phyloP scores from a whole-genome alignment of 2,888 invertebrate species.

The Phortica okadai region DNA sequence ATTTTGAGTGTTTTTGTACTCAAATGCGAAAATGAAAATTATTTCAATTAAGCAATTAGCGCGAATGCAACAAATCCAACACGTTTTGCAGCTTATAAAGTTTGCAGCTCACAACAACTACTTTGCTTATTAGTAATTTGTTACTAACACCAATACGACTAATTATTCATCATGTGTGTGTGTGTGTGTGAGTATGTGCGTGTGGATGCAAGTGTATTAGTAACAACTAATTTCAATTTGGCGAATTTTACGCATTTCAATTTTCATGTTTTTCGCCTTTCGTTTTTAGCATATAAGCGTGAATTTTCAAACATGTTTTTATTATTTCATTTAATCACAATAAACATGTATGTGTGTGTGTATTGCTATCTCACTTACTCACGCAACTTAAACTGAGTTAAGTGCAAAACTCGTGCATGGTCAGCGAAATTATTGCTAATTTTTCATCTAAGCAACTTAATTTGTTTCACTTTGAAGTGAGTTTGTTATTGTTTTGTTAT shows the following conservation, averaged over 20 bases:
- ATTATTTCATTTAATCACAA: background rate
- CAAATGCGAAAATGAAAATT: slow-evolving; percentile 58
- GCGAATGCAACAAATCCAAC: slow-evolving; percentile 70
- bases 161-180: slow-evolving; percentile 8
- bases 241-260: background rate
- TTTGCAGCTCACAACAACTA: background rate
- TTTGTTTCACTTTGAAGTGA: too few species aligned
- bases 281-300: background rate
- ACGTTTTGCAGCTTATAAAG: slow-evolving; percentile 66
- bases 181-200: background rate
- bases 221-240: background rate
- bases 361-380: too few species aligned
- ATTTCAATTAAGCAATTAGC: slow-evolving; percentile 71
- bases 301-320: background rate
- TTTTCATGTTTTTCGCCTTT: background rate
- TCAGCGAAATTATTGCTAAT: too few species aligned
- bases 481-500: too few species aligned
- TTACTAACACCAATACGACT: background rate
- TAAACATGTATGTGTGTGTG: too few species aligned
- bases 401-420: too few species aligned
- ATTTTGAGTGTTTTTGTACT: slow-evolving; percentile 14
- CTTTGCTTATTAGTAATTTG: slow-evolving; percentile 1
- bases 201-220: background rate
- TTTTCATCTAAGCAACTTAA: too few species aligned
- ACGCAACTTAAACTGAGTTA: too few species aligned